Evolutionary conservation across 2,888 invertebrate species (phyloP).

Genomic region (Crepidodera aurea): DNA sequence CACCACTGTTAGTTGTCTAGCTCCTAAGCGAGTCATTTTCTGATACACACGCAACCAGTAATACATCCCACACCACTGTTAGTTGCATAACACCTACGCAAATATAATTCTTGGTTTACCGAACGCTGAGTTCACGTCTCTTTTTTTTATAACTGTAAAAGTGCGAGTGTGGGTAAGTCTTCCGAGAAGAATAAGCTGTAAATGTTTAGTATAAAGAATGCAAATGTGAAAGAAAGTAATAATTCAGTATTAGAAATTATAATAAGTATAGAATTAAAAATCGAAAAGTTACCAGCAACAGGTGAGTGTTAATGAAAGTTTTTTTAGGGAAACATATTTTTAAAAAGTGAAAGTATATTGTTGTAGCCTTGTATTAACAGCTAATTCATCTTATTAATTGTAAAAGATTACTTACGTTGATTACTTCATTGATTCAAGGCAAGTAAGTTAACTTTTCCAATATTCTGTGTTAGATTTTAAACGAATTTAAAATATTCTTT

Average conservation of each 20-base stretch:
- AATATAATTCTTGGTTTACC: not conserved
- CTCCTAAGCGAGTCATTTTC: too few relatives aligned
- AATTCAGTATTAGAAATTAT: not conserved
- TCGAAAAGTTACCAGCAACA: conserved; percentile 23
- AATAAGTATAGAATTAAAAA: conserved; percentile 9
- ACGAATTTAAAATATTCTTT: too few relatives aligned
- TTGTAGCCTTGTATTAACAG: not conserved
- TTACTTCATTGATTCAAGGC: not conserved
- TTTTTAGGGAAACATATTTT: not conserved
- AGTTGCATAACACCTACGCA: not conserved
- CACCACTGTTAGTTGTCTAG: too few relatives aligned
- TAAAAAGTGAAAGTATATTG: conserved; percentile 12
- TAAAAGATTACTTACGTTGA: not conserved
- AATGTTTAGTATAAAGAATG: conserved; percentile 17
- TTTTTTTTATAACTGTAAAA: conserved; percentile 10
- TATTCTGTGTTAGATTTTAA: not conserved
- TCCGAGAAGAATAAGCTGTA: not conserved
- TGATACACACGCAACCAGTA: not conserved
- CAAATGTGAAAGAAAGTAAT: conserved; percentile 10
- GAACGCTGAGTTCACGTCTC: conserved; percentile 15
- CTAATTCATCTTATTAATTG: not conserved
- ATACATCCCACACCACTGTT: not conserved
- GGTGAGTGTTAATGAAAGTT: conserved; percentile 15
- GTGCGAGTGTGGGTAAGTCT: conserved; percentile 13
- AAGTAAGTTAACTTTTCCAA: not conserved